Base-by-base conservation (phyloP, 2,797 vertebrate species). In the Sebastes iracundus region DNA sequence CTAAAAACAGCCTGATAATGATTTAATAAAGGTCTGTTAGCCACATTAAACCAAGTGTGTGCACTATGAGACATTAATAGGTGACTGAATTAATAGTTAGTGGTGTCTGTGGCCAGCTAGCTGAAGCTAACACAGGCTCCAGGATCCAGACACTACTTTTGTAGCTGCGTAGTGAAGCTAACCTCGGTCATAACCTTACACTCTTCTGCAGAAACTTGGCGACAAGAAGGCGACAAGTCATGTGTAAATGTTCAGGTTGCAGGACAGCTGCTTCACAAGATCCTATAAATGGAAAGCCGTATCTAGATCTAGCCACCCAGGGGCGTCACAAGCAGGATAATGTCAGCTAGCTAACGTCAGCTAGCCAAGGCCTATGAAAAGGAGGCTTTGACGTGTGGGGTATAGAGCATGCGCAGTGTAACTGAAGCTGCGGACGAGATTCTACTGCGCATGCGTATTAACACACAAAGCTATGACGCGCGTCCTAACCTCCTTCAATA, bases 251-350 rank as follows among this genome's bases (percentile, higher is more conserved):
- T 84, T 27, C 67, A 4, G 25, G 66, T 65, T 86, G 74, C 80
- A 81, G 28, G 58, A 62, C 90, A 91, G 92, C 87, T 89, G 87
- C 78, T 46, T 64, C 13, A 16, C 49, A 38, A 27, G 63, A 70
- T 49, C 62, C 87, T 91, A 90, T 87, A 94, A 93, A 92, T 91
- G 89, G 89, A 92, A 92, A 92, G 28, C 81, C 3, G 85, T 80
- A 83, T 83, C 79, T 66, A 71, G 28, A 83, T 83, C 79, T 66
- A 71, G 25, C 72, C 81, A 38, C 27, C 25, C 11, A 52, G 27
- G 76, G 82, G 65, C 55, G 72, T 73, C 83, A 32, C 72, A 61
- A 61, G 81, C 87, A 83, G 77, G 63, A 60, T 86, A 87, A 78
- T 86, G 86, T 75, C 85, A 80, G 70, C 63, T 38, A 33, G 83